A percentile compares a stretch with the other conserved stretches of the same genome.
phyloP scores from a whole-genome alignment of 1,140 invertebrate species.

The Brachionus plicatilis region DNA sequence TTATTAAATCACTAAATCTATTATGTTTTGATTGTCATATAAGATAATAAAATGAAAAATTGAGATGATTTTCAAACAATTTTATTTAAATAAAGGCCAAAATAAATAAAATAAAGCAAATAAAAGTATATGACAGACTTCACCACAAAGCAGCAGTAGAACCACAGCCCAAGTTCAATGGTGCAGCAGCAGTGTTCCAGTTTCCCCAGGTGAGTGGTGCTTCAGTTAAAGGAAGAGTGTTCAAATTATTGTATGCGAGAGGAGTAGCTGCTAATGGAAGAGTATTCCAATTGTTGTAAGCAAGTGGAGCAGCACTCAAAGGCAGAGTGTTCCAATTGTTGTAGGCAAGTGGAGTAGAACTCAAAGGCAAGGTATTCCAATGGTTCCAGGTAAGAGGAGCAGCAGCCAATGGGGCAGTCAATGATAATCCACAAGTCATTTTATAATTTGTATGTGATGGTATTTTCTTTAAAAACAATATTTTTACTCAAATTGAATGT shows the following conservation, averaged over 20 bases:
- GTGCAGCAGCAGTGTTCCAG: too few species aligned
- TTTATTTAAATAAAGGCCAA: too few species aligned
- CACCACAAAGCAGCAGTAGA: neutral
- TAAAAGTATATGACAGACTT: neutral
- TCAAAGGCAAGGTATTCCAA: neutral
- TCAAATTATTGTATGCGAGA: neutral
- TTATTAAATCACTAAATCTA: too few species aligned
- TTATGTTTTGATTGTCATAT: too few species aligned
- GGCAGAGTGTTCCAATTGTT: neutral
- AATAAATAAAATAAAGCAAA: too few species aligned
- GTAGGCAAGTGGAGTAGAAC: neutral
- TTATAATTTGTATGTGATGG: neutral
- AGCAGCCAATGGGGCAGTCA: neutral
- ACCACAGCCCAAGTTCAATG: neutral
- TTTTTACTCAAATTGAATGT: neutral
- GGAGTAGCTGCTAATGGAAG: neutral
- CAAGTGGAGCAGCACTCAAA: neutral
- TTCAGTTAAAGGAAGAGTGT: neutral
- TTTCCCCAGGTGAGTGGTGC: neutral
- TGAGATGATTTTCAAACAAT: too few species aligned
- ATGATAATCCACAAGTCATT: neutral
- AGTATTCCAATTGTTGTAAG: neutral
- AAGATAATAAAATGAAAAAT: too few species aligned
- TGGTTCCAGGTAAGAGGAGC: neutral
- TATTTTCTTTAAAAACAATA: neutral